Base-by-base conservation (phyloP, 2,113 vertebrate genomes). In the Vulpes vulpes region DNA sequence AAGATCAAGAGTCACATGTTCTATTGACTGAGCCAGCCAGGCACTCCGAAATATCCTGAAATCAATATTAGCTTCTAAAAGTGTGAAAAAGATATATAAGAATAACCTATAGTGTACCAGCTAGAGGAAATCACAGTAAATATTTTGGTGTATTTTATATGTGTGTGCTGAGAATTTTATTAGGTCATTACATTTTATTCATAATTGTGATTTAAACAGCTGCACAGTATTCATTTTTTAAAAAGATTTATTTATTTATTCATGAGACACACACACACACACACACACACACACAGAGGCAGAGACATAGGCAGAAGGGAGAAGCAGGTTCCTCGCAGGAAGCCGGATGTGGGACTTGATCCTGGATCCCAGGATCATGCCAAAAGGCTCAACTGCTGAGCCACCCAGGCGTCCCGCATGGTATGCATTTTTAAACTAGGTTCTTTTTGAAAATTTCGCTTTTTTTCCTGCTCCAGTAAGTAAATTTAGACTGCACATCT, bases 81-180 rank as follows among this genome's bases (percentile, higher is more conserved):
- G 88, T 93, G 60, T 74, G 25, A 80, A 82, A 64, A 74, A 87
- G 30, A 23, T 53, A 74, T 71, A 65, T 85, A 82, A 83, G 81
- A 89, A 83, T 80, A 23, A 74, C 20, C n/a, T 65, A 10, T 81
- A 78, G 25, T 80, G 57, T 59, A 59, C 23, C 78, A 76, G 32
- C 65, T 60, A 85, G 74, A 90, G 32, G 17, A 64, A 59, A 74
- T 71, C 55, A 76, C 2, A 55, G 2, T 59, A 89, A 20, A 23
- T 93, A 95, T 88, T 90, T 94, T 95, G n/a, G 30, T 86, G 6
- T 71, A 16, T 83, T 95, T 88, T 93, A 23, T 89, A 62, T 67
- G 62, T 30, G 11, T 57, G 35, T 93, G 43, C 55, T 89, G 53
- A 76, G 51, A 93, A 60, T 91, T 95, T 95, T 91, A 80, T 90